These are phyloP conservation scores for Leguminivora glycinivorella DNA, from an alignment of 1,140 invertebrate species.

Conservation along the genomic window DNA sequence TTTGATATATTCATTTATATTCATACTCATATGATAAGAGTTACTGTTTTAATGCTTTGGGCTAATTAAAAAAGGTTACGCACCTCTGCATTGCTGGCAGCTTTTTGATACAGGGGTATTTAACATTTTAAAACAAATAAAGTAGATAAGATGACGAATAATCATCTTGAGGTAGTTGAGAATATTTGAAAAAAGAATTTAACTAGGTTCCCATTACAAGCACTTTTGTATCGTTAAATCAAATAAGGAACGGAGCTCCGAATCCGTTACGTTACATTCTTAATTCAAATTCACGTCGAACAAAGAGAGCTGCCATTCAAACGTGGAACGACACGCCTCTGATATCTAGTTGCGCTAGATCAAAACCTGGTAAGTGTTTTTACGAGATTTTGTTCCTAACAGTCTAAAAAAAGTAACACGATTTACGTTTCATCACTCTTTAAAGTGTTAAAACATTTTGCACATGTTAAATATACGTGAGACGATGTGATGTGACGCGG, in stretches of 20 bases:
- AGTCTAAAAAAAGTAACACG: too few species aligned
- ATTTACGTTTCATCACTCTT: too few species aligned
- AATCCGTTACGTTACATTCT: slow-evolving; percentile 44
- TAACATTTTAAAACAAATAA: not conserved
- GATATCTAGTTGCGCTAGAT: not conserved
- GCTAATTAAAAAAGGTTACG: not conserved
- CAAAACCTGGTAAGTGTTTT: not conserved
- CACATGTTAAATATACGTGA: too few species aligned
- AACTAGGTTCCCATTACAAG: slow-evolving; percentile 11
- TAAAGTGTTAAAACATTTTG: too few species aligned
- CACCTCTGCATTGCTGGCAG: not conserved
- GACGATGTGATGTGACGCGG: too few species aligned
- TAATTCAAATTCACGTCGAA: slow-evolving; percentile 44
- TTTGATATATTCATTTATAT: not conserved
- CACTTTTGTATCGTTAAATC: slow-evolving; percentile 25
- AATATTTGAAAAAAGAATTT: not conserved
- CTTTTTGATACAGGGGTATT: not conserved
- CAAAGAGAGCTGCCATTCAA: slow-evolving; percentile 59
- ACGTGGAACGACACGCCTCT: slow-evolving; percentile 52
- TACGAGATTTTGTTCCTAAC: not conserved
- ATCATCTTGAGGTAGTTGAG: not conserved
- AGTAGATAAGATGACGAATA: not conserved
- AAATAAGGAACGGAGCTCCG: slow-evolving; percentile 28
- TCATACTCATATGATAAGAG: not conserved
- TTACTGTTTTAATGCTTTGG: not conserved